Evolutionary conservation across 2,113 vertebrate species (phyloP), one percentile per base, ranked within the genome.

Genomic region (Zosterops lateralis): DNA sequence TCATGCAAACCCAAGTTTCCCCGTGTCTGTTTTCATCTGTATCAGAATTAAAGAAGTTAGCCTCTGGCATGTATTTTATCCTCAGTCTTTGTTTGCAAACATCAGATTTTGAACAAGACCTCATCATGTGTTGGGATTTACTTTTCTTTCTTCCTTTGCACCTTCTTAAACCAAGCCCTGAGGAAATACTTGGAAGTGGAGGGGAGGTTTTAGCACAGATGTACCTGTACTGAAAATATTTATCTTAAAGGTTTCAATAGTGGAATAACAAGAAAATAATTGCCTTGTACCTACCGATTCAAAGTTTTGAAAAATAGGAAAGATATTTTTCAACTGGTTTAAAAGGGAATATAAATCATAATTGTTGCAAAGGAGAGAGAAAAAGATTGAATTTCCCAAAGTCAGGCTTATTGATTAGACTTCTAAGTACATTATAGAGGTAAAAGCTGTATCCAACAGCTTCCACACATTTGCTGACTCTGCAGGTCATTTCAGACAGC

Each of bases 381-480:
- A 96, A 91, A 88, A 67, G 57, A 38, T 82, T 96, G 20, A 53
- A 93, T 97, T 97, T 97, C 92, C 96, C 72, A 36, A 94, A 97
- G 94, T 96, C 96, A 97, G 94, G 60, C 79, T 95, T 97, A 98
- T 97, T 92, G 97, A 97, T 97, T 88, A 92, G 74, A 56, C 32
- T 68, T 91, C 70, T 95, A 95, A 96, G 91, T 83, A 84, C 76
- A 90, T 95, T 96, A 93, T 95, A 94, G 92, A 95, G 58, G 89
- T 94, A 91, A 96, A 96, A 97, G 62, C 58, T 84, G 31, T 64
- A 94, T 94, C 96, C 95, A 91, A 84, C 94, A 87, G 78, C 66
- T 87, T 65, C 65, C 83, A 79, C 24, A 17, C 48, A 71, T 86
- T 87, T 87, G 95, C 95, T 97, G 97, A 97, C 40, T 91, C 47